Percentiles rank a stretch among this genome's conserved stretches.
These are phyloP conservation scores for Girardinichthys multiradiatus DNA, from an alignment of 2,113 vertebrate genomes.

Conservation along the genomic window DNA sequence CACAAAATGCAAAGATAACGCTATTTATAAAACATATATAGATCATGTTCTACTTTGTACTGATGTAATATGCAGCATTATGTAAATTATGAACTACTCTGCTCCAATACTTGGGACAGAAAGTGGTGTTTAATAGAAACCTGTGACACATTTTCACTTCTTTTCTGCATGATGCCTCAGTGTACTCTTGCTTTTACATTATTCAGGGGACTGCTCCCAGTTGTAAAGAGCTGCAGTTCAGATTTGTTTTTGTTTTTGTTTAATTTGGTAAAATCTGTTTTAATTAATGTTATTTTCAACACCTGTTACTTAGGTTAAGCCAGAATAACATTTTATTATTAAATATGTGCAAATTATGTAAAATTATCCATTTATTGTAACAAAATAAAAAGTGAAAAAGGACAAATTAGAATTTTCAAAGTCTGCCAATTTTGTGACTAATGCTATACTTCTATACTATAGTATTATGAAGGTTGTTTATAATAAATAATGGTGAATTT, in stretches of 20 bases:
- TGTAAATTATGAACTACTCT: conserved; percentile 65
- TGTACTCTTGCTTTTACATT: conserved; percentile 46
- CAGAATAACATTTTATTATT: not conserved
- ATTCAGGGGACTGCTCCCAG: conserved; percentile 46
- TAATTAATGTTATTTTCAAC: conserved; percentile 32
- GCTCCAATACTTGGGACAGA: conserved; percentile 44
- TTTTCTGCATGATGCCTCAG: conserved; percentile 16
- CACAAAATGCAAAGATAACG: conserved; percentile 48
- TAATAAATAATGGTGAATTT: too few species aligned
- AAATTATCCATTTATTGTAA: too few species aligned
- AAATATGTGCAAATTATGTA: not conserved
- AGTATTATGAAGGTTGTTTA: too few species aligned
- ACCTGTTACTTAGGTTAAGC: conserved; percentile 4
- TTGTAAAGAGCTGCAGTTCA: conserved; percentile 20
- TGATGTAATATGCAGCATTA: conserved; percentile 72
- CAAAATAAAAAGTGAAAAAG: too few species aligned
- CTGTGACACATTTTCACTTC: conserved; percentile 57
- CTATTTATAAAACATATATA: conserved; percentile 70
- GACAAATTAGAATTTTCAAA: too few species aligned
- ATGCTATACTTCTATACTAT: too few species aligned
- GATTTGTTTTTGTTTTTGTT: conserved; percentile 32
- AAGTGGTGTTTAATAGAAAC: conserved; percentile 50
- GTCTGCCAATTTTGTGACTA: too few species aligned
- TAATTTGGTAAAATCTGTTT: conserved; percentile 16
- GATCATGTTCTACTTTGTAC: conserved; percentile 66